Base-by-base conservation (phyloP, 2,113 vertebrate species). In the Macrotis lagotis region DNA sequence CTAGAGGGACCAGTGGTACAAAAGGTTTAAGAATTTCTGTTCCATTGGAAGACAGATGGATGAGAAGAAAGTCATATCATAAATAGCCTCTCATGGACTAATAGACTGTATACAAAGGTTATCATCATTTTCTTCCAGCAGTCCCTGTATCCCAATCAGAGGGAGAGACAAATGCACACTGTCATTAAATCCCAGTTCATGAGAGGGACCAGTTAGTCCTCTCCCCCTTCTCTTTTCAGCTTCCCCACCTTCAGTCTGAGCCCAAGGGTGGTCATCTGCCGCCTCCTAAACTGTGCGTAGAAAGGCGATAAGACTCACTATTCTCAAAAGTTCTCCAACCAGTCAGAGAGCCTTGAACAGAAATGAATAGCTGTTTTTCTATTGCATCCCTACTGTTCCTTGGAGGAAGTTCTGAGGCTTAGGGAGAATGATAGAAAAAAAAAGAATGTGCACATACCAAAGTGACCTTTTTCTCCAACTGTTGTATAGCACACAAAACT, bases 381-480 rank as follows among this genome's bases (percentile, higher is more conserved):
- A 92, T 94, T 89, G 49, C 94, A 97, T 97, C 95, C 93, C 88
- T 14, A 74, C 91, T 53, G 50, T 9, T 94, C 91, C 93, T 94
- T 88, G 28, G 92, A 96, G 92, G 94, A 95, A 97, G 96, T 88
- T 92, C 90, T 96, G 92, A 94, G 95, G 92, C 94, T 97, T 51
- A 93, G 93, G 92, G 93, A 97, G 50, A 90, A 50, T 83, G 31
- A 96, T 92, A 92, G 19, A 50, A 90, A 52, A 91, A 91, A 91
- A 89, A 96, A 92, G 51, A 24, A 83, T 24, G 19, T 83, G 66
- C 28, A 83, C n/a, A 93, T 9, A 92, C 90, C 92, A 91, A 92
- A 90, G 93, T 95, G 94, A 96, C 95, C 83, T 93, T 96, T 91
- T 48, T 47, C 94, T 93, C 49, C 90, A 93, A 83, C 37, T 83